Conservation (phyloP, 2,888 invertebrate genomes). For the Lithophane semibrunnea region DNA sequence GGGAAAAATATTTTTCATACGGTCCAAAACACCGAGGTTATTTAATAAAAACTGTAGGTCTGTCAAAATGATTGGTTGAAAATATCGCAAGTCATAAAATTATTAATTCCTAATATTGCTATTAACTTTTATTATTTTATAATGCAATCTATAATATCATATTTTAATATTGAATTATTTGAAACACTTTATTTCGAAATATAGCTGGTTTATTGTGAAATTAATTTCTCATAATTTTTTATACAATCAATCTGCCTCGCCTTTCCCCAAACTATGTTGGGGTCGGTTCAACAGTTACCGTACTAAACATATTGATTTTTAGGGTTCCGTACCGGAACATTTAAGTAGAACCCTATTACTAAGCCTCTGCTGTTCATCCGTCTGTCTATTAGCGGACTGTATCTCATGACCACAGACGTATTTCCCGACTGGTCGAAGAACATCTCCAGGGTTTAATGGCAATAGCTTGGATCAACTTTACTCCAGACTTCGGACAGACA, state of each 20-base stretch:
- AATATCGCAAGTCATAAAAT: conserved; percentile 31
- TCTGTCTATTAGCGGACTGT: too few species aligned
- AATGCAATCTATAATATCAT: conserved; percentile 5
- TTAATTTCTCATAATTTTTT: not conserved
- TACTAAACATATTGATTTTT: not conserved
- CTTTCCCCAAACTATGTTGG: not conserved
- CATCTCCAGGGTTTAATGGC: too few species aligned
- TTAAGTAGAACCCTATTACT: too few species aligned
- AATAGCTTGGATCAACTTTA: too few species aligned
- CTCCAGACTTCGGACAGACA: too few species aligned
- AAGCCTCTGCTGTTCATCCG: too few species aligned
- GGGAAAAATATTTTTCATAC: not conserved
- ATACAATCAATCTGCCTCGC: not conserved
- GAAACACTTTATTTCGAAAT: conserved; percentile 7
- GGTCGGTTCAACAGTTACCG: not conserved
- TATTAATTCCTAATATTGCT: conserved; percentile 30
- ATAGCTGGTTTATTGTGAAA: not conserved
- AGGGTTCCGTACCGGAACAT: too few species aligned
- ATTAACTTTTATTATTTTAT: conserved; percentile 20
- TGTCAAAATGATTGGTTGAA: not conserved
- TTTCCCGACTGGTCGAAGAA: too few species aligned
- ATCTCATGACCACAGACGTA: too few species aligned
- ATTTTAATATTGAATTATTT: conserved; percentile 21
- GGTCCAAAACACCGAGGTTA: not conserved
- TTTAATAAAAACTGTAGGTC: conserved; percentile 7